A percentile compares a stretch with the other conserved stretches of the same genome.
These are phyloP conservation scores for Luperina testacea DNA, from an alignment of 2,888 invertebrate genomes.

Conservation along the genomic window DNA sequence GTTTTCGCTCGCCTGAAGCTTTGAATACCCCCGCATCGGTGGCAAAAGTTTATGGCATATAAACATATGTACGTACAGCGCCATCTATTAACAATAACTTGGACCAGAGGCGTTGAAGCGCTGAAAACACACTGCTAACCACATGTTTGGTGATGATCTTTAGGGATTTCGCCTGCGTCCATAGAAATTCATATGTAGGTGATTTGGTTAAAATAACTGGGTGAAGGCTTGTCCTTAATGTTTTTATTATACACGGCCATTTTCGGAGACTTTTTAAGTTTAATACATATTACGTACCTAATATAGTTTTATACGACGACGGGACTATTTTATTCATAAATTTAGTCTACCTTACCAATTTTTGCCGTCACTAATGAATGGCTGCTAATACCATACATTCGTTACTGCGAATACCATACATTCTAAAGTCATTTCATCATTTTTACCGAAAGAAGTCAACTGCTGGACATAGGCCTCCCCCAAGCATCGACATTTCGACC, in stretches of 20 bases:
- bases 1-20: slow-evolving; percentile 43
- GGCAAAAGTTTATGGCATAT: slow-evolving; percentile 44
- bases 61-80: slow-evolving; percentile 29
- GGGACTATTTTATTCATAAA: neutral
- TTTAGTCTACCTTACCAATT: no score
- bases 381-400: neutral
- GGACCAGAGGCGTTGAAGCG: neutral
- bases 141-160: neutral
- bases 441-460: neutral
- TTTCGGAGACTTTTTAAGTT: neutral
- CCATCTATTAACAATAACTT: slow-evolving; percentile 45
- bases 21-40: slow-evolving; percentile 34
- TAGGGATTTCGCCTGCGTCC: neutral
- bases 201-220: neutral
- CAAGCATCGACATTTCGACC: neutral
- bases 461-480: neutral
- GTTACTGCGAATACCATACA: neutral
- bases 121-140: neutral
- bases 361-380: neutral
- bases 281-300: neutral
- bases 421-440: neutral
- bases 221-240: neutral
- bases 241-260: neutral
- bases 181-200: neutral
- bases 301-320: neutral